These are phyloP conservation scores for Dilophus febrilis DNA, from an alignment of 2,888 invertebrate genomes.

Conservation along the genomic window DNA sequence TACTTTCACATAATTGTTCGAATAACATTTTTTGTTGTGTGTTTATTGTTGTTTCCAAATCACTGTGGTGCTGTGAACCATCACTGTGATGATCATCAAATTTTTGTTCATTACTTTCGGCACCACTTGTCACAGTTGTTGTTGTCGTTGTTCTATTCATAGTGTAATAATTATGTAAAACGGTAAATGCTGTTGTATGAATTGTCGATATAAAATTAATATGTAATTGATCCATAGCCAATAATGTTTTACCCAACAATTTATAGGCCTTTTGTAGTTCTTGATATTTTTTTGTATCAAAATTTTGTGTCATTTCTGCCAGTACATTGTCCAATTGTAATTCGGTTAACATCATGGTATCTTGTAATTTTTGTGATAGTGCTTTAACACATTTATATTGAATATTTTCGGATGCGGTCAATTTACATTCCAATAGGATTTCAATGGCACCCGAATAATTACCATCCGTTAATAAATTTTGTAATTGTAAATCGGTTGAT, in stretches of 20 bases:
- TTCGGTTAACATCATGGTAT: slow-evolving; percentile 79
- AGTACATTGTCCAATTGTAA: slow-evolving; percentile 78
- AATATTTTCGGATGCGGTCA: slow-evolving; percentile 65
- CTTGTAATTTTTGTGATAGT: slow-evolving; percentile 69
- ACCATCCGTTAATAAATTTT: slow-evolving; percentile 62
- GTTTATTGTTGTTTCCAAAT: no score
- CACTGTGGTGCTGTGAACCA: no score
- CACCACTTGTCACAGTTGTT: slow-evolving; percentile 14
- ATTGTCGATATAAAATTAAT: slow-evolving; percentile 91
- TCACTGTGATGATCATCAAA: no score
- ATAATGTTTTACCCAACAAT: slow-evolving; percentile 77
- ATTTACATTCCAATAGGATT: slow-evolving; percentile 73
- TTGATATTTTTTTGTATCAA: slow-evolving; percentile 61
- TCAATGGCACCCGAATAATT: slow-evolving; percentile 83
- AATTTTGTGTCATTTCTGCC: slow-evolving; percentile 48
- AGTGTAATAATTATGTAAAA: slow-evolving; percentile 34
- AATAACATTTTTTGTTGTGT: slow-evolving; percentile 60
- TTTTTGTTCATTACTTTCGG: slow-evolving; percentile 25
- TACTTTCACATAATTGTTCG: slow-evolving; percentile 55
- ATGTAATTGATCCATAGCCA: slow-evolving; percentile 80
- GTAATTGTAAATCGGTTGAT: slow-evolving; percentile 68
- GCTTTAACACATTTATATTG: slow-evolving; percentile 88
- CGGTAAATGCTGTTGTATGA: slow-evolving; percentile 53
- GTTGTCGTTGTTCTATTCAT: slow-evolving; percentile 28
- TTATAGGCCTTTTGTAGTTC: slow-evolving; percentile 77